phyloP scores from a whole-genome alignment of 2,113 vertebrate species.

The Sisor rabdophorus region DNA sequence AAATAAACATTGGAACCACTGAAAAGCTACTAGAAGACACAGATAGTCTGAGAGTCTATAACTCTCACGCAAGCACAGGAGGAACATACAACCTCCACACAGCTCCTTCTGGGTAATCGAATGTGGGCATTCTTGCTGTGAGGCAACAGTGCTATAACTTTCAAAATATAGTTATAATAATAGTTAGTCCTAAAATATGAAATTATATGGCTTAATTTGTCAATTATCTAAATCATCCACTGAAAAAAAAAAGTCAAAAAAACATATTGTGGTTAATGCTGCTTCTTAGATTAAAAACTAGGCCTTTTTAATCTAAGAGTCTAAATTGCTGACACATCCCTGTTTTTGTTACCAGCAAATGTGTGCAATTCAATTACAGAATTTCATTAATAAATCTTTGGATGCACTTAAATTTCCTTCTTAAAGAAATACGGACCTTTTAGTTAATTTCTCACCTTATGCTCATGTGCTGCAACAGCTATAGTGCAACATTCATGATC shows the following conservation, averaged over 20 bases:
- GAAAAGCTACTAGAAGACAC: too few relatives aligned
- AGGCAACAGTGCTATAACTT: too few relatives aligned
- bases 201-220: too few relatives aligned
- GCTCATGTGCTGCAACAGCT: not conserved
- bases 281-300: not conserved
- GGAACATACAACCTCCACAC: too few relatives aligned
- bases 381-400: not conserved
- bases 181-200: too few relatives aligned
- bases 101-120: too few relatives aligned
- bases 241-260: not conserved
- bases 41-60: too few relatives aligned
- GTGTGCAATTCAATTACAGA: not conserved
- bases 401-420: not conserved
- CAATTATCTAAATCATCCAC: too few relatives aligned
- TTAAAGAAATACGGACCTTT: not conserved
- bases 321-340: not conserved
- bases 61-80: too few relatives aligned
- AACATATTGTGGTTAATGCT: not conserved
- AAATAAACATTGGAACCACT: not conserved
- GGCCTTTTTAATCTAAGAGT: not conserved
- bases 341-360: not conserved
- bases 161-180: too few relatives aligned
- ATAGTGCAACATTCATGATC: constrained; percentile 43
- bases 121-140: too few relatives aligned
- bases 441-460: constrained; percentile 24